Evolutionary conservation across 2,888 invertebrate genomes (phyloP).

Genomic region (Eupeodes latifasciatus): DNA sequence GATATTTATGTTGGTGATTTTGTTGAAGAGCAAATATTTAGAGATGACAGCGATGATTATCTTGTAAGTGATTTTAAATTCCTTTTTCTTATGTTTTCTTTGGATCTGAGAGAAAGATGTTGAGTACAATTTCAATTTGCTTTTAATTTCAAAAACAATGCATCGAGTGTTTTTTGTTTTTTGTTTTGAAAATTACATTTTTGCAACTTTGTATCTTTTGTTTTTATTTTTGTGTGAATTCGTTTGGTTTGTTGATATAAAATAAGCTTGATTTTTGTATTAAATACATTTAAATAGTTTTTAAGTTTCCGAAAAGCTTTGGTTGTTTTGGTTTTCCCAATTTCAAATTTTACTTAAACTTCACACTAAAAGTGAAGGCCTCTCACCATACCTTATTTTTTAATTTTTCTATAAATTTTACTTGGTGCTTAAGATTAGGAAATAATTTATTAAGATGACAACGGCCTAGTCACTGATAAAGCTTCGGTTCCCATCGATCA

Average conservation of each 20-base stretch:
- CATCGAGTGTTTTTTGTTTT: not conserved
- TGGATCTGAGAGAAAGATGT: not conserved
- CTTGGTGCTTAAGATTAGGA: no score
- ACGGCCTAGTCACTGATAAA: no score
- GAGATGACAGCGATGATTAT: constrained; percentile 80
- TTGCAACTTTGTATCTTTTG: not conserved
- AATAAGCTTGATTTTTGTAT: not conserved
- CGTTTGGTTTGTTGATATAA: not conserved
- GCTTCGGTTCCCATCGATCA: no score
- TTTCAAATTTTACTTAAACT: no score
- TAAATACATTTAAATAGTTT: no score
- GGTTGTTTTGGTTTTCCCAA: no score
- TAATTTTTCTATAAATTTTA: no score
- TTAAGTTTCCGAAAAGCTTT: no score
- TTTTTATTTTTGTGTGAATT: not conserved
- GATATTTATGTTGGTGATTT: constrained; percentile 81
- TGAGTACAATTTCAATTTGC: not conserved
- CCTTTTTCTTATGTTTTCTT: not conserved
- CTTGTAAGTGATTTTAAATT: constrained; percentile 79
- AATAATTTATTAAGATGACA: no score
- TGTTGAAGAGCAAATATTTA: constrained; percentile 82
- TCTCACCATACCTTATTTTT: no score
- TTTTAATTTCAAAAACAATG: not conserved
- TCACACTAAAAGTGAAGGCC: no score
- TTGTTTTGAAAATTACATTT: not conserved